Conservation (phyloP, 2,797 vertebrate genomes). For the Leptodactylus fallax region DNA sequence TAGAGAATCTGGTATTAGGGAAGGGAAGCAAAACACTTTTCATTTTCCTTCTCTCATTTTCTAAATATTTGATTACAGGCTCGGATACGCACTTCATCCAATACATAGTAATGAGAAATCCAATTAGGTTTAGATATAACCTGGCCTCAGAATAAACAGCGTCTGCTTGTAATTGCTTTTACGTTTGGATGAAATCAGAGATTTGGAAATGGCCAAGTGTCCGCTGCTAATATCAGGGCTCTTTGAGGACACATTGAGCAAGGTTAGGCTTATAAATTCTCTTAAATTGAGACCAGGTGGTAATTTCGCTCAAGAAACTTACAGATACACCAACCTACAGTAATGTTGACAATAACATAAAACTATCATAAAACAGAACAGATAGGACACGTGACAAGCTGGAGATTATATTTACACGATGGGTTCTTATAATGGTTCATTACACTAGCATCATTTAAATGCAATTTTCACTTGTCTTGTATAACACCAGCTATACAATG, state of each 20-base stretch:
- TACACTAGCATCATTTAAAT: slow-evolving; percentile 2
- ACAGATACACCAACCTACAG: not conserved
- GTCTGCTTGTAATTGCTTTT: slow-evolving; percentile 59
- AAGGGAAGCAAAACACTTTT: slow-evolving; percentile 26
- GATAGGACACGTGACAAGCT: not conserved
- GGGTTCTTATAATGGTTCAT: not conserved
- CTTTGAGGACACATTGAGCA: slow-evolving; percentile 43
- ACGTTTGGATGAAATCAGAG: slow-evolving; percentile 46
- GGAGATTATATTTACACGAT: not conserved
- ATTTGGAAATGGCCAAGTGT: slow-evolving; percentile 46
- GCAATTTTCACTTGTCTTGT: slow-evolving; percentile 37
- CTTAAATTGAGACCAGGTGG: slow-evolving; percentile 53
- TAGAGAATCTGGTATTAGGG: slow-evolving; percentile 1
- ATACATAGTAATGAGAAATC: slow-evolving; percentile 60
- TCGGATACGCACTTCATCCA: slow-evolving; percentile 31
- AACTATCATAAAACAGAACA: not conserved
- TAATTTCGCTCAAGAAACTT: not conserved
- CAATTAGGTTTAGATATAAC: slow-evolving; percentile 60
- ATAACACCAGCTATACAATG: not conserved
- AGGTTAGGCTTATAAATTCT: slow-evolving; percentile 43
- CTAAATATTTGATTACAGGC: slow-evolving; percentile 58
- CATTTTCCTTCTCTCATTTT: slow-evolving; percentile 51
- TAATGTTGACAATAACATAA: not conserved
- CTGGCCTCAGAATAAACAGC: slow-evolving; percentile 60
- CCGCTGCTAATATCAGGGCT: slow-evolving; percentile 35